Base-by-base conservation (phyloP, 2,113 vertebrate species). In the Thunnus maccoyii region DNA sequence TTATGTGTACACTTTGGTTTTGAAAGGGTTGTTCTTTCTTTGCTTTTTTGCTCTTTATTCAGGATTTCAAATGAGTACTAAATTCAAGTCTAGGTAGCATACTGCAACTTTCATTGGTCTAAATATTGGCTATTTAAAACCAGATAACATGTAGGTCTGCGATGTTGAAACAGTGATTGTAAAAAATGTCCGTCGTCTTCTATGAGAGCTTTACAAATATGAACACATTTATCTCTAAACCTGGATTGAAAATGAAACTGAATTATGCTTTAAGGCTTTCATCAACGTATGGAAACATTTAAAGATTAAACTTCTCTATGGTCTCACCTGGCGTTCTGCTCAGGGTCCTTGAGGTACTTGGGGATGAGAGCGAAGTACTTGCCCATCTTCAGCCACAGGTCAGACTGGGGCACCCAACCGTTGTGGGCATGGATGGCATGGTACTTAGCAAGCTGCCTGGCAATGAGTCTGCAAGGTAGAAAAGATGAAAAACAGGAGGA, bases 371-470 rank as follows among this genome's bases (percentile, higher is more conserved):
- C 96, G 77, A 99, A 99, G 83, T 98, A 99, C 87, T 97, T 99
- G 72, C 97, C 95, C 96, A 99, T 96, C 94, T 97, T 99, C 79
- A 97, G 84, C 98, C 98, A 99, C 17, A 99, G 69, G 88, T 99
- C 98, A 54, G 98, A 98, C 84, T 97, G 98, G 15, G 98, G 98
- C 63, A 98, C 96, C 97, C 98, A 99, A 84, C 98, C 98, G 56
- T 99, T 99, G 80, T 99, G 98, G 25, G 98, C 98, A 83, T 99
- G 98, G 81, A 99, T 99, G 85, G 96, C 96, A 61, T 99, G 98
- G 86, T 99, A 98, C 94, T 98, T 99, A 80, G 98, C 98, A 89
- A 99, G 95, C 80, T 99, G 98, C 70, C 96, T 95, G n/a, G 97
- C 97, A 91, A 99, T 99, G 14, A 98, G 95, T 82, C 98, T 99